phyloP scores from a whole-genome alignment of 2,113 vertebrate species.

The Malaclemys terrapin region DNA sequence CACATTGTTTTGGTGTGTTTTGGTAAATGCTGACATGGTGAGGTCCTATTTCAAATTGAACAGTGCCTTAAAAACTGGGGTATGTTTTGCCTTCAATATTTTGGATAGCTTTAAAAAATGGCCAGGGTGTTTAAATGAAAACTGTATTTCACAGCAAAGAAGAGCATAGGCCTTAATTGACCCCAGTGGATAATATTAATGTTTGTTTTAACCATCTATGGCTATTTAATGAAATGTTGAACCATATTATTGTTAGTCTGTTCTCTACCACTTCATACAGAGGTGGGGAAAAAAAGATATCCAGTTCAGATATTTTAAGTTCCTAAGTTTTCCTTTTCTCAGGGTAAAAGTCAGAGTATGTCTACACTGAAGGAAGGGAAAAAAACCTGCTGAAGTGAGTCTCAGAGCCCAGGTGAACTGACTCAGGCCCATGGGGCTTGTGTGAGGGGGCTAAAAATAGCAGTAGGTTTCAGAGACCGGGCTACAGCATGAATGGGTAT shows the following conservation, averaged over 20 bases:
- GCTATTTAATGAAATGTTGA: background rate
- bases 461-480: too few species aligned
- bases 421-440: too few species aligned
- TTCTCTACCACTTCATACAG: background rate
- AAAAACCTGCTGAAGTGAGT: too few species aligned
- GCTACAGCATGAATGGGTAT: too few species aligned
- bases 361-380: too few species aligned
- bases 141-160: background rate
- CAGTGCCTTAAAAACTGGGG: background rate
- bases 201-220: background rate
- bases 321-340: too few species aligned
- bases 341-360: too few species aligned
- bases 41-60: constrained; percentile 23
- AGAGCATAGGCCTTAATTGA: background rate
- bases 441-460: too few species aligned
- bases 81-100: background rate
- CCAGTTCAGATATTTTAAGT: background rate
- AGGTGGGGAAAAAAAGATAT: background rate
- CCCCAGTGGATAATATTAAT: background rate
- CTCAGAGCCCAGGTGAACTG: too few species aligned
- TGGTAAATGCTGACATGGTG: background rate
- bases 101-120: background rate
- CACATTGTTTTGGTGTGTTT: background rate
- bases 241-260: background rate
- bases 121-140: background rate